Base-by-base conservation (phyloP, 2,797 vertebrate genomes). In the Sebastolobus altivelis region DNA sequence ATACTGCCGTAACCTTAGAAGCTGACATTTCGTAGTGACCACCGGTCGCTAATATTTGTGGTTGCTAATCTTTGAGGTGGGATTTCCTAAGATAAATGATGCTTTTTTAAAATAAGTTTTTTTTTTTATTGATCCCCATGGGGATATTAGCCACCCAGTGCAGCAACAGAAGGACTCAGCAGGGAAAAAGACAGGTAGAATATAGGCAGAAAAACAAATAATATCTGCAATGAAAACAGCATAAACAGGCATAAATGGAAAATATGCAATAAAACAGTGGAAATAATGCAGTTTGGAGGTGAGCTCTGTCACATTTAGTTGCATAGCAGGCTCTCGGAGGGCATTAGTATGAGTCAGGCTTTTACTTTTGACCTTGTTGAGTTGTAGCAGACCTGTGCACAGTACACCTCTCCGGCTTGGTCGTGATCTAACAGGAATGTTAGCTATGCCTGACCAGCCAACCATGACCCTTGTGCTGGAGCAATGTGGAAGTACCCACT, bases 11-110 rank as follows among this genome's bases (percentile, higher is more conserved):
- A 83, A 86, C 87, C 87, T 90, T 77, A 81, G 67, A 68, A 27
- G 56, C 71, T 89, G 91, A 88, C 87, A 90, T 93, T 93, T 90
- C 77, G 62, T 54, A 29, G 73, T 84, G 81, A 83, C 84, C 74
- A 75, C 70, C 20, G 49, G 37, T 74, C 33, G 27, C 78, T 80
- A 79, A 78, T 68, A 82, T 68, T 40, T 89, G 61, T 31, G 58
- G 65, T 65, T 52, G 61, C 62, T 84, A 71, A 65, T 80, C 54
- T 88, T 60, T 81, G 54, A 68, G 75, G 61, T 76, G 29, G 63
- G 65, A 72, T 72, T 89, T 80, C 70, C 62, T 31, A 40, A 61
- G 52, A 70, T 70, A 76, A 72, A 52, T 81, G 20, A 49, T 71
- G 68, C 59, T 84, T 75, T 65, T 3, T 59, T 60, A 31, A 52